Conservation (phyloP, 2,113 vertebrate genomes). For the Cranoglanis bouderius region DNA sequence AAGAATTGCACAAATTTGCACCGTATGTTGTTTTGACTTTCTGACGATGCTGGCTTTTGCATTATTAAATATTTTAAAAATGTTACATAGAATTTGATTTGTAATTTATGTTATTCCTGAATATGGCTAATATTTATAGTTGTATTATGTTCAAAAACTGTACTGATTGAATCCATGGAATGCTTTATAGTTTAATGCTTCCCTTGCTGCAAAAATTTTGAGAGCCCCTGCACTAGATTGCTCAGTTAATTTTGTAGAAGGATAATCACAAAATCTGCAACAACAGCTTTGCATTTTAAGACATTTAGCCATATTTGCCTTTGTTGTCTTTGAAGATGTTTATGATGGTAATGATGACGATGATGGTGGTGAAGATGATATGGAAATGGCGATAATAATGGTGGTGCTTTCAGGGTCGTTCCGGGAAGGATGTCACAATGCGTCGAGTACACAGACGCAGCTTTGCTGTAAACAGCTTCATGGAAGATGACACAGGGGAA, state of each 20-base stretch:
- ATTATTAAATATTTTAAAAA: conserved; percentile 39
- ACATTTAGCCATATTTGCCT: background rate
- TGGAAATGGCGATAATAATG: conserved; percentile 4
- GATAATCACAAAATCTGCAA: conserved; percentile 3
- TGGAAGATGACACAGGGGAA: conserved; percentile 92
- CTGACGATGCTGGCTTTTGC: conserved; percentile 12
- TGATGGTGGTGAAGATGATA: conserved; percentile 6
- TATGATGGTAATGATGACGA: conserved; percentile 18
- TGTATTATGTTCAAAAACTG: background rate
- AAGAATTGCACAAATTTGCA: background rate
- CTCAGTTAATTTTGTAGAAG: conserved; percentile 35
- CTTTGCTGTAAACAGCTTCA: conserved; percentile 91
- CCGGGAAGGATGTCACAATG: conserved; percentile 79
- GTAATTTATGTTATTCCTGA: background rate
- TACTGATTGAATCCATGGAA: background rate
- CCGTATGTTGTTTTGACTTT: background rate
- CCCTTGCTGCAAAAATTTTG: background rate
- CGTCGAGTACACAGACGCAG: conserved; percentile 83
- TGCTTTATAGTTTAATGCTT: background rate
- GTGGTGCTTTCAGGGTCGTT: conserved; percentile 62
- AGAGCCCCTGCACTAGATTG: background rate
- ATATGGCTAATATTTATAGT: background rate
- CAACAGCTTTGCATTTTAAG: background rate
- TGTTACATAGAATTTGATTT: conserved; percentile 32
- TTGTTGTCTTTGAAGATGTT: background rate